Percentiles rank a stretch among this genome's conserved stretches.
Conservation (phyloP, 2,888 invertebrate genomes). For the Gymnoscelis rufifasciata region DNA sequence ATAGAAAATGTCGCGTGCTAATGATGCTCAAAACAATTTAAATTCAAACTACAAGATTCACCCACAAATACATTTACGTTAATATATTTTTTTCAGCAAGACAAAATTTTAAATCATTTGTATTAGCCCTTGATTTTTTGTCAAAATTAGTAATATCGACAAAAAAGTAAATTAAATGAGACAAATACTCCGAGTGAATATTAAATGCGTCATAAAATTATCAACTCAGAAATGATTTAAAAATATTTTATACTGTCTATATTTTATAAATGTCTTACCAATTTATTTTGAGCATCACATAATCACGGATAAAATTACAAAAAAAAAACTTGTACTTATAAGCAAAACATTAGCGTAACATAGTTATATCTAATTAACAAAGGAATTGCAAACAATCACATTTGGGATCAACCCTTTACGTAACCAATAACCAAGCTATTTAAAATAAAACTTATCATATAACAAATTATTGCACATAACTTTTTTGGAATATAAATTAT, state of each 20-base stretch:
- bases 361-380: not conserved
- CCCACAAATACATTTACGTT: not conserved
- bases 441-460: constrained; percentile 4
- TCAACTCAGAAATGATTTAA: too few species aligned
- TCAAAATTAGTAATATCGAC: too few species aligned
- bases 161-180: too few species aligned
- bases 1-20: not conserved
- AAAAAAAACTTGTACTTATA: not conserved
- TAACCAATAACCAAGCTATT: too few species aligned
- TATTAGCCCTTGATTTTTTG: too few species aligned
- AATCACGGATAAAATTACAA: not conserved
- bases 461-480: constrained; percentile 12
- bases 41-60: not conserved
- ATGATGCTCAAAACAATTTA: not conserved
- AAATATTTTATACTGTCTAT: too few species aligned
- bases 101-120: too few species aligned
- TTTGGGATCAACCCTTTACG: too few species aligned
- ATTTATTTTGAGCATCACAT: constrained; percentile 21
- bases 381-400: not conserved
- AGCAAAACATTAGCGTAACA: not conserved
- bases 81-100: too few species aligned
- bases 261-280: too few species aligned
- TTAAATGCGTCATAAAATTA: too few species aligned
- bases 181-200: too few species aligned
- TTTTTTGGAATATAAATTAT: constrained; percentile 15